Base-by-base conservation (phyloP, 2,113 vertebrate species). In the Cyrtonyx montezumae region DNA sequence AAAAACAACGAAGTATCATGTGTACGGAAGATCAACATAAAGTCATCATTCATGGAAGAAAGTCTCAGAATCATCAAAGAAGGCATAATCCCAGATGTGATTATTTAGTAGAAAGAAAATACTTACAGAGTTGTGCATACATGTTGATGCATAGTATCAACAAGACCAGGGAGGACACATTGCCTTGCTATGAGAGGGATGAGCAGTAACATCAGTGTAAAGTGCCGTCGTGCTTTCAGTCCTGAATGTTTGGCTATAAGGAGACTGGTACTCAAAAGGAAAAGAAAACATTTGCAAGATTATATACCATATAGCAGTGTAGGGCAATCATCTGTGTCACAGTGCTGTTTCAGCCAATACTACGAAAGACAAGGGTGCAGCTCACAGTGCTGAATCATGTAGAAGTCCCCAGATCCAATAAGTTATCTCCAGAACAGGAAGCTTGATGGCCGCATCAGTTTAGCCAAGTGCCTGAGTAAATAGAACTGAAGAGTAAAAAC, bases 261-360 rank as follows among this genome's bases (percentile, higher is more conserved):
- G 76, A 43, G 8, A 12, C 12, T 55, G 42, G 11, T 70, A 37
- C 37, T 53, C 43, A 43, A 42, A 42, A 62, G 68, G 14, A 46
- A 42, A 71, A 71, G 88, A n/a, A 14, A 74, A 55, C 42, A 66
- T 74, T 12, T 67, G 49, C 32, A 48, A 10, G n/a, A 28, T 42
- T 36, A n/a, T 43, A 46, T 18, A 37, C 4, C 20, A 32, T 28
- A 23, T 9, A 75, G 55, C 0, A 0, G 66, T 51, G 32, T 34
- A 75, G 61, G 49, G 73, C 11, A 11, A 21, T 62, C 65, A 65
- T 86, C 83, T 81, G 62, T 61, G 58, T 53, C n/a, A 42, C 25
- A 30, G 8, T 30, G 42, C 19, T 58, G 6, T 46, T 71, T 61
- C 46, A 77, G 42, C 30, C 58, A 65, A 1, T 5, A 6, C 20